Evolutionary conservation across 2,113 vertebrate genomes (phyloP).

Genomic region (Rana temporaria): DNA sequence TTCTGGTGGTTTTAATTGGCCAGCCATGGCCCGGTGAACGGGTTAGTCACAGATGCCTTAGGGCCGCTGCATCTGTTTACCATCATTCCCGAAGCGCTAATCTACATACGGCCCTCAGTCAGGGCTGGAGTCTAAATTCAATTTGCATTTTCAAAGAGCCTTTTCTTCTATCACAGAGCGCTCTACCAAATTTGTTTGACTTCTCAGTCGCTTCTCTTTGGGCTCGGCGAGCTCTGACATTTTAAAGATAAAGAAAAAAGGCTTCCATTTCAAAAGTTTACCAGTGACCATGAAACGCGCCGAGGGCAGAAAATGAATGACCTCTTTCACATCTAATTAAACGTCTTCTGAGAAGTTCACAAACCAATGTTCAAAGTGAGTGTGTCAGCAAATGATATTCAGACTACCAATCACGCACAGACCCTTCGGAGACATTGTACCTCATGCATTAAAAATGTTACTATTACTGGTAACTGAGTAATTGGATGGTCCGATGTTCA

Average conservation of each 20-base stretch:
- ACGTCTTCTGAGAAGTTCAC: conserved; percentile 1
- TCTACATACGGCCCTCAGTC: background rate
- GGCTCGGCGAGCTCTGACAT: conserved; percentile 26
- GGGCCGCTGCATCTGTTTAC: conserved; percentile 49
- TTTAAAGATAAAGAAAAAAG: conserved; percentile 12
- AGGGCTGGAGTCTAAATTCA: background rate
- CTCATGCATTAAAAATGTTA: too few species aligned
- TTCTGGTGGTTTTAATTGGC: conserved; percentile 41
- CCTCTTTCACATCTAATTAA: conserved; percentile 39
- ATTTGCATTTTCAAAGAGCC: conserved; percentile 19
- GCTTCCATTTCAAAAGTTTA: conserved; percentile 14
- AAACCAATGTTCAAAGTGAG: too few species aligned
- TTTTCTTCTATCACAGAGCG: background rate
- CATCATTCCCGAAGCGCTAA: conserved; percentile 32
- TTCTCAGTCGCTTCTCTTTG: conserved; percentile 10
- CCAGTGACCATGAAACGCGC: background rate
- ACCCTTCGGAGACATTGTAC: too few species aligned
- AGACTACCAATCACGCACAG: too few species aligned
- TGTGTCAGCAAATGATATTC: too few species aligned
- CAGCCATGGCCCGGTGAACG: conserved; percentile 6
- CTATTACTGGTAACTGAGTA: too few species aligned
- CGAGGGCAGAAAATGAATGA: background rate
- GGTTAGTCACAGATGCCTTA: conserved; percentile 7
- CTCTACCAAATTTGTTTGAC: conserved; percentile 4
- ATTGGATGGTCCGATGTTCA: too few species aligned